These are phyloP conservation scores for Heliconius eleuchia DNA, from an alignment of 1,140 invertebrate genomes.

Conservation along the genomic window DNA sequence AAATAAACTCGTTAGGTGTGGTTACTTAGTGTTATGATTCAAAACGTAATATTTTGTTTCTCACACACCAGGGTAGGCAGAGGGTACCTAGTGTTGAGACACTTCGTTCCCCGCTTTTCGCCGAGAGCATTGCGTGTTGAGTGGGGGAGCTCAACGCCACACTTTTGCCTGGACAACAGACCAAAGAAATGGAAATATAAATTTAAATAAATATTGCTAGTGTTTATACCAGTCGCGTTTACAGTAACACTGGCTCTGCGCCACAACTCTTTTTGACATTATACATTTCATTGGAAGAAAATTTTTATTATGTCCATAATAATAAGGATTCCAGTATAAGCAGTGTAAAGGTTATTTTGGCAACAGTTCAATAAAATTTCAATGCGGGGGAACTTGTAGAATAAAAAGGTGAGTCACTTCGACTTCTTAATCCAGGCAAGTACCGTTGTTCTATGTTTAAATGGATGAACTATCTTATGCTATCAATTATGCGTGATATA, in stretches of 20 bases:
- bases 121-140: too few relatives aligned
- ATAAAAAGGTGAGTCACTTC: not conserved
- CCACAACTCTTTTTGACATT: too few relatives aligned
- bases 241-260: too few relatives aligned
- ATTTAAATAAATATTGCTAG: too few relatives aligned
- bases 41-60: not conserved
- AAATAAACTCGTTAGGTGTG: not conserved
- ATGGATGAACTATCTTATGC: not conserved
- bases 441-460: not conserved
- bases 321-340: not conserved
- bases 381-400: not conserved
- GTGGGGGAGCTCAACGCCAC: too few relatives aligned
- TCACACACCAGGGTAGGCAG: too few relatives aligned
- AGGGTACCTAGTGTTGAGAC: too few relatives aligned
- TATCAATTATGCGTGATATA: not conserved
- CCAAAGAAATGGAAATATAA: too few relatives aligned
- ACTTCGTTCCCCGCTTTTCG: too few relatives aligned
- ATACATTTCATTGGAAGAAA: not conserved
- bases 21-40: not conserved
- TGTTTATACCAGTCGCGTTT: too few relatives aligned
- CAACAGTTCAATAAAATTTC: not conserved
- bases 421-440: not conserved
- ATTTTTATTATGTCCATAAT: too few relatives aligned
- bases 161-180: too few relatives aligned
- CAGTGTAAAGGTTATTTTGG: not conserved